Evolutionary conservation across 2,888 invertebrate species (phyloP), one percentile per base, ranked within the genome.

Genomic region (Parasteatoda lunata): DNA sequence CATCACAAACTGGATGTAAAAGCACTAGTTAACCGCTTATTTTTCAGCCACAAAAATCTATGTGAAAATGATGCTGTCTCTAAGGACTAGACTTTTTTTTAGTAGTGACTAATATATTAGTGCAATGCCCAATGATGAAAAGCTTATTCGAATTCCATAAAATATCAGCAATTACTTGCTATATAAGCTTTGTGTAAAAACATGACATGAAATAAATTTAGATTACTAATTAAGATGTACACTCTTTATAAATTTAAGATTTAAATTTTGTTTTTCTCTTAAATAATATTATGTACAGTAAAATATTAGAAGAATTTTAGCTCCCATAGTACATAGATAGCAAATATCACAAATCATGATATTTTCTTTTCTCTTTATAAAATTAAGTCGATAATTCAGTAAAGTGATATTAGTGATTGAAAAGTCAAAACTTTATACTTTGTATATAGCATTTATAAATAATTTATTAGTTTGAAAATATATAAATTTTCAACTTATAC

Each of bases 61-160:
- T 80, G 76, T 86, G 85, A 77, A 68, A 45, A 80, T 80, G 84
- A 70, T 49, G 77, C 71, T 66, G 80, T 86, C 80, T n/a, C 85
- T 86, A 80, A 86, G 80, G 85, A 86, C 80, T 85, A 77, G 15
- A 75, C 64, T 76, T 76, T 59, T 54, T 69, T 59, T 66, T 66
- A 77, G 65, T 71, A 77, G 52, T 86, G 77, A 79, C 70, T 77
- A 70, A 76, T 66, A 71, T 59, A 48, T 77, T 69, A 80, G 80
- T 52, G 54, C 71, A 77, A 77, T 66, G 71, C 85, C 30, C 76
- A 72, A n/a, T 80, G 72, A 78, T 75, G 79, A 75, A 86, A 86
- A 86, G 77, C 77, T 30, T 77, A 72, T 79, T 81, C 72, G 80
- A 85, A 80, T 65, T 66, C 72, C 79, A 54, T 77, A 80, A 86